Evolutionary conservation across 1,140 invertebrate species (phyloP), one percentile per base, ranked within the genome.

Genomic region (Pseudomyrmex flavicornis): DNA sequence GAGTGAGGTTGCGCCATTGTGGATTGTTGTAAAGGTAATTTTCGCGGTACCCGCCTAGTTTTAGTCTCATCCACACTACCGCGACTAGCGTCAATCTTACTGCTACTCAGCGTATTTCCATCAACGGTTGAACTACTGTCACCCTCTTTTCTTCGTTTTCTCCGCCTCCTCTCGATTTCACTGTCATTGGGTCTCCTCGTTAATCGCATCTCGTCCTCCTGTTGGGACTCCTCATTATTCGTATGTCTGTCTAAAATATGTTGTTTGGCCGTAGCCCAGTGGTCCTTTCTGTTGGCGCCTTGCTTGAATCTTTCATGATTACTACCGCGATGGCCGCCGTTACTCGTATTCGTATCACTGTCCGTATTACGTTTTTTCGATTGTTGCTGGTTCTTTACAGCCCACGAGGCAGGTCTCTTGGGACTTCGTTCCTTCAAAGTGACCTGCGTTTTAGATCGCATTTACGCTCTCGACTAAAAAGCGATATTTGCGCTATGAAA

Each of bases 231-330:
- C 44, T 93, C 92, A 3, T 92, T 91, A 58, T 92, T 90, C 17
- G 93, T 91, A n/a, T 93, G 89, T 0, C 72, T 84, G 2, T 87
- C 82, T 59, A 94, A 88, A 69, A 94, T 94, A 59, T 94, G 92
- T 44, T 94, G 93, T 54, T 92, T 88, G 17, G 93, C 92, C 9
- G 93, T 92, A 9, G 93, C 93, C 94, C 94, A 94, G 46, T 94
- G 94, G 84, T 94, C 94, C 85, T 94, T 94, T 68, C 90, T 92
- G 9, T 91, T 92, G 20, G 66, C 84, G 35, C 85, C 73, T 13
- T 91, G 89, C 35, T 93, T 93, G 56, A 92, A 93, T 79, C 87
- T 92, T n/a, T 92, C 86, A 15, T 86, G 89, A 87, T 84, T 92
- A 56, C 86, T 88, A 50, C 86, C 87, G 20, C 89, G 84, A 20